These are phyloP conservation scores for Crossocerus cetratus DNA, from an alignment of 2,888 invertebrate species.

Conservation along the genomic window DNA sequence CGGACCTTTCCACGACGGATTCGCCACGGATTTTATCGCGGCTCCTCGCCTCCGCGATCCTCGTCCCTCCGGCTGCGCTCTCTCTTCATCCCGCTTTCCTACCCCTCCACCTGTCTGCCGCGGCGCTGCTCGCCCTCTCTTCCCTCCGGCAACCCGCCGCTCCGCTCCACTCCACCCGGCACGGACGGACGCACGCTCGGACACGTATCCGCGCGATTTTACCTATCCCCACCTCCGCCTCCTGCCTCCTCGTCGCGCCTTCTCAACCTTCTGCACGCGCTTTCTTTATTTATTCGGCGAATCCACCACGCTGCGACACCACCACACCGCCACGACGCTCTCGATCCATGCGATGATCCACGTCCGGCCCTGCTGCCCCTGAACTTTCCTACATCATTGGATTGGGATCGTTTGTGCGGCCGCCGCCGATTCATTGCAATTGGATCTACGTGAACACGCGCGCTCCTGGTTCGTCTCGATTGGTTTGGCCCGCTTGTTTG, in stretches of 20 bases:
- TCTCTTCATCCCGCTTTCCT: conserved; percentile 72
- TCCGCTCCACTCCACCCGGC: conserved; percentile 22
- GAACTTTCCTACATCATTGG: not conserved
- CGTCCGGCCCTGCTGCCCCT: conserved; percentile 18
- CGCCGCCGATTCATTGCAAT: too few species aligned
- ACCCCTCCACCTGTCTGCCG: conserved; percentile 70
- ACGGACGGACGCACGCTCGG: conserved; percentile 18
- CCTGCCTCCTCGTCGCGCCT: conserved; percentile 37
- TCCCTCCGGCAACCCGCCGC: conserved; percentile 44
- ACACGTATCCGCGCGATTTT: conserved; percentile 56
- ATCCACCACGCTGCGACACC: conserved; percentile 53
- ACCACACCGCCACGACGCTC: conserved; percentile 43
- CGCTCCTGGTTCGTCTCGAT: not conserved
- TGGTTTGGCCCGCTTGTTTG: too few species aligned
- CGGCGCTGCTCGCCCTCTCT: conserved; percentile 59
- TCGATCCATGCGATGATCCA: conserved; percentile 36
- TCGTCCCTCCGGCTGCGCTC: conserved; percentile 43
- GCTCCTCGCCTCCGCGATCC: conserved; percentile 53
- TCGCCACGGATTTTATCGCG: conserved; percentile 53
- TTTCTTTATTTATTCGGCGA: conserved; percentile 70
- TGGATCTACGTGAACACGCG: not conserved
- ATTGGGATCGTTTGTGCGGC: too few species aligned
- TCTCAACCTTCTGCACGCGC: conserved; percentile 67
- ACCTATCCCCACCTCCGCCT: conserved; percentile 59
- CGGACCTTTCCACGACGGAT: conserved; percentile 52